Conservation (phyloP, 2,888 invertebrate genomes). For the Ichneumon xanthorius region DNA sequence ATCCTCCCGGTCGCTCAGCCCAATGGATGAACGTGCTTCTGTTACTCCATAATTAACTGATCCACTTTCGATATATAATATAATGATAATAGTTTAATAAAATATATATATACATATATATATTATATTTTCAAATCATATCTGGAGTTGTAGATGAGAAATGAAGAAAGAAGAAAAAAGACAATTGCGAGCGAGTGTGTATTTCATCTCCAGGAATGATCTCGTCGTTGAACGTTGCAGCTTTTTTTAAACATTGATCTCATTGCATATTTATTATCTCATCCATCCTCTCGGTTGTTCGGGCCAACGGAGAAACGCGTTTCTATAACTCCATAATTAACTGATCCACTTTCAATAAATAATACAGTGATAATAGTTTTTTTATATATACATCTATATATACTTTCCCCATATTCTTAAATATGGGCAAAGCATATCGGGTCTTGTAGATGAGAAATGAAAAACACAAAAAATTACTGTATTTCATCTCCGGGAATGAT, state of each 20-base stretch:
- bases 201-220: slow-evolving; percentile 10
- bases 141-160: background rate
- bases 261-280: no score
- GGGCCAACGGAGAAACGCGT: no score
- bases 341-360: no score
- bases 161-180: background rate
- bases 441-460: background rate
- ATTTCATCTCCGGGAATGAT: slow-evolving; percentile 14
- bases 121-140: no score
- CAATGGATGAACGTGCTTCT: no score
- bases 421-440: background rate
- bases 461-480: background rate
- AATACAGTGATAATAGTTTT: background rate
- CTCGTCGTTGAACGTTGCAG: slow-evolving; percentile 8
- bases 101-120: no score
- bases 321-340: no score
- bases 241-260: background rate
- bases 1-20: no score
- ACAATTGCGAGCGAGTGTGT: slow-evolving; percentile 3
- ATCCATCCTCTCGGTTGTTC: no score
- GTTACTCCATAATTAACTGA: no score
- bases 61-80: no score
- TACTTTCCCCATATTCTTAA: background rate
- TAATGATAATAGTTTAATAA: background rate
- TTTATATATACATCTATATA: background rate